A percentile compares a stretch with the other conserved stretches of the same genome.
Evolutionary conservation across 2,888 invertebrate species (phyloP).

Genomic region (Idaea aversata): DNA sequence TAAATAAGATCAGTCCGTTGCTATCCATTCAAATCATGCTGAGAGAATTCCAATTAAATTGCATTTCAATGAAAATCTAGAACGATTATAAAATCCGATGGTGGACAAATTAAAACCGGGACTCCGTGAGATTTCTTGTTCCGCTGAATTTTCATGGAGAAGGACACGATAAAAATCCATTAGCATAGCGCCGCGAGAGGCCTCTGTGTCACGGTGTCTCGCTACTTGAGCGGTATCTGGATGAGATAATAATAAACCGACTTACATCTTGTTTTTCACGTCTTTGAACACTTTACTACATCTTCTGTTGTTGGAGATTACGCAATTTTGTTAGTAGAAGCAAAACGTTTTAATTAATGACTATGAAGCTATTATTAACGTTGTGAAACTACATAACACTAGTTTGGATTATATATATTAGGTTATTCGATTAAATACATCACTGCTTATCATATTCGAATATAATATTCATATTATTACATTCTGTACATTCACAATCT

Average conservation of each 20-base stretch:
- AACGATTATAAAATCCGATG: conserved; percentile 70
- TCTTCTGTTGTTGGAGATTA: background rate
- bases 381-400: background rate
- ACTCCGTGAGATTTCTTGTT: conserved; percentile 66
- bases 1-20: conserved; percentile 45
- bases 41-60: conserved; percentile 71
- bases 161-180: conserved; percentile 72
- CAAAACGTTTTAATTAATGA: background rate
- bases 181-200: conserved; percentile 55
- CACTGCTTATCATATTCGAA: conserved; percentile 8
- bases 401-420: background rate
- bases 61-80: conserved; percentile 73
- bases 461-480: conserved; percentile 20
- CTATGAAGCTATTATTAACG: background rate
- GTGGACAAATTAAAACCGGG: conserved; percentile 72
- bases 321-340: background rate
- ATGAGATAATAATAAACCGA: conserved; percentile 27
- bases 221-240: conserved; percentile 29
- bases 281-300: background rate
- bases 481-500: conserved; percentile 18
- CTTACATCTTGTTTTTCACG: background rate
- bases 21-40: conserved; percentile 56
- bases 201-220: conserved; percentile 48
- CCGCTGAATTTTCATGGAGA: conserved; percentile 63
- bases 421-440: background rate